Conservation (phyloP, 2,888 invertebrate genomes). For the Callimorpha dominula region DNA sequence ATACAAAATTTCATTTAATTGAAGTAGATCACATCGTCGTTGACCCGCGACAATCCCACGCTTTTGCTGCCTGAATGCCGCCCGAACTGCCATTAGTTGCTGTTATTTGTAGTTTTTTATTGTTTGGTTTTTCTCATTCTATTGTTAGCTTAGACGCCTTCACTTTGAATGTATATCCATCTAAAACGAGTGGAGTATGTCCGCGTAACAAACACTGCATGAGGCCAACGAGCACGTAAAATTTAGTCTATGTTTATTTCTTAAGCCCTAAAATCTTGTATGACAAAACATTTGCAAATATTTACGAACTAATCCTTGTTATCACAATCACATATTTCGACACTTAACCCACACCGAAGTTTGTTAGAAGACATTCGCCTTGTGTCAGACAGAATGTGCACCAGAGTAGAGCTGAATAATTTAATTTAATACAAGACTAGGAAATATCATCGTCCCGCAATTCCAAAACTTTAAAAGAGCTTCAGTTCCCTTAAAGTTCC, state of each 20-base stretch:
- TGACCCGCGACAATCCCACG: constrained; percentile 72
- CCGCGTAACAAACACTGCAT: constrained; percentile 1
- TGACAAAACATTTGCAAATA: background rate
- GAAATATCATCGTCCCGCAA: background rate
- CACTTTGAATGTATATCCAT: constrained; percentile 32
- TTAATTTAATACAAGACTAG: background rate
- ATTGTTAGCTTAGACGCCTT: constrained; percentile 51
- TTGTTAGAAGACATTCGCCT: too few relatives aligned
- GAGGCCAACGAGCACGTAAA: background rate
- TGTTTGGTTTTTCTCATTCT: constrained; percentile 54
- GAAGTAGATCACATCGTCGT: constrained; percentile 55
- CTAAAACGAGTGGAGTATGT: constrained; percentile 10
- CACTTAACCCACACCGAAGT: too few relatives aligned
- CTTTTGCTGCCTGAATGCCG: constrained; percentile 57
- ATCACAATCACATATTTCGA: background rate
- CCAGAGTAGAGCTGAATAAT: background rate
- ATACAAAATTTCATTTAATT: constrained; percentile 46
- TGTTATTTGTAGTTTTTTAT: constrained; percentile 53
- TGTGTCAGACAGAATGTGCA: background rate
- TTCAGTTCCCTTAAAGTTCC: background rate
- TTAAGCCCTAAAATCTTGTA: background rate
- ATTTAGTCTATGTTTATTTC: background rate
- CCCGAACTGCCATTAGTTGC: constrained; percentile 50
- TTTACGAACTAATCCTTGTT: background rate
- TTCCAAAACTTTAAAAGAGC: background rate